Evolutionary conservation across 1,140 invertebrate genomes (phyloP).

Genomic region (Odontomachus brunneus): DNA sequence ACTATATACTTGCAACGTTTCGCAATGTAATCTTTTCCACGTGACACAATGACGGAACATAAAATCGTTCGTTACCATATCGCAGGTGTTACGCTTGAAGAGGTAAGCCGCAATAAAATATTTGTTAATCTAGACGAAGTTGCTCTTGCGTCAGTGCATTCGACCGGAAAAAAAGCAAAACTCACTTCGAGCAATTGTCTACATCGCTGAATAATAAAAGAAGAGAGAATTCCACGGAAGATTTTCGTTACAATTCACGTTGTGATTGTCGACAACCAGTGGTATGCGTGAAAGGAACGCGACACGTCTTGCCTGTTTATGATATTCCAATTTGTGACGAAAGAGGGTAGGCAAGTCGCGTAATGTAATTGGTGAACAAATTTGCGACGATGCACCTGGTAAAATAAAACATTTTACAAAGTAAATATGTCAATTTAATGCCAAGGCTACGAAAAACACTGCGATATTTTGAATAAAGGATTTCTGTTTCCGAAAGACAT

Average conservation of each 20-base stretch:
- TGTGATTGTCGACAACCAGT: too few relatives aligned
- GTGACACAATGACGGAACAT: slow-evolving; percentile 45
- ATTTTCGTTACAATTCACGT: background rate
- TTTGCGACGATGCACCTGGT: background rate
- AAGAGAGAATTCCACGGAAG: slow-evolving; percentile 6
- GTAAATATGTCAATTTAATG: background rate
- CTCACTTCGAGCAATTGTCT: slow-evolving; percentile 26
- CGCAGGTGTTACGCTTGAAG: slow-evolving; percentile 32
- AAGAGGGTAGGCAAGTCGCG: too few relatives aligned
- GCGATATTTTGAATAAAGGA: background rate
- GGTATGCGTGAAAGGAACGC: too few relatives aligned
- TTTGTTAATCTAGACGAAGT: slow-evolving; percentile 49
- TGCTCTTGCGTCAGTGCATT: slow-evolving; percentile 48
- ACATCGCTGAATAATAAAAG: slow-evolving; percentile 4
- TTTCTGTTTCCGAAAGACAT: background rate
- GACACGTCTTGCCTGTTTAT: too few relatives aligned
- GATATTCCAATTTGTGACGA: too few relatives aligned
- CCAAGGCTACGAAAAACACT: slow-evolving; percentile 10
- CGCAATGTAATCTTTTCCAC: slow-evolving; percentile 20
- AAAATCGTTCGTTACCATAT: slow-evolving; percentile 43
- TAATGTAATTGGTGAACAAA: background rate
- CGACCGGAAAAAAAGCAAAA: slow-evolving; percentile 41
- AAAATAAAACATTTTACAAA: background rate
- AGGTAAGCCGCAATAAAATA: slow-evolving; percentile 35
- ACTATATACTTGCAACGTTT: slow-evolving; percentile 23